Evolutionary conservation across 2,888 invertebrate species (phyloP).

Genomic region (Camponotus fellah): DNA sequence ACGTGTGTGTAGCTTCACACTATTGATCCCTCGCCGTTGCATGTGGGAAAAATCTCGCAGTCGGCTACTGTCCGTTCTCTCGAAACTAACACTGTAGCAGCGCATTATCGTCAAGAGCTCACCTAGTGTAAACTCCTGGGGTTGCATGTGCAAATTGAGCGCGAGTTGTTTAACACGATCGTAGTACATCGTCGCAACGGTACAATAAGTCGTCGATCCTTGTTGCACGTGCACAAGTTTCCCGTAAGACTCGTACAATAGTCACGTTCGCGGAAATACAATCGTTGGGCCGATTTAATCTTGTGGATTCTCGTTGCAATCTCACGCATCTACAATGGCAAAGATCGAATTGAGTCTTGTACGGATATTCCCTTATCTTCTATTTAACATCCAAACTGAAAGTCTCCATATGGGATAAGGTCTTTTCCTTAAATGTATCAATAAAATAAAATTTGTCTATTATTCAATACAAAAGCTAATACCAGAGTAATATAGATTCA

Average conservation of each 20-base stretch:
- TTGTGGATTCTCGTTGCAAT: conserved; percentile 65
- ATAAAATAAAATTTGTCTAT: background rate
- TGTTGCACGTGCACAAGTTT: conserved; percentile 62
- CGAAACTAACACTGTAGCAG: conserved; percentile 68
- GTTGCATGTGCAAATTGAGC: conserved; percentile 77
- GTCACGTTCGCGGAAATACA: conserved; percentile 77
- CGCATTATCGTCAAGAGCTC: conserved; percentile 76
- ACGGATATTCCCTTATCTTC: conserved; percentile 26
- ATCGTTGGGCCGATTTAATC: conserved; percentile 76
- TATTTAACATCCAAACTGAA: conserved; percentile 9
- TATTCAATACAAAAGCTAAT: background rate
- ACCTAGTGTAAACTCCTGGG: conserved; percentile 75
- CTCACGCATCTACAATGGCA: conserved; percentile 65
- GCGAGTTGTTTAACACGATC: conserved; percentile 77
- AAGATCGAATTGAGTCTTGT: conserved; percentile 66
- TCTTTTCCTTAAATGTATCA: background rate
- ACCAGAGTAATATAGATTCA: too few species aligned
- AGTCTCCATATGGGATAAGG: background rate
- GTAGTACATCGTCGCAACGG: conserved; percentile 67
- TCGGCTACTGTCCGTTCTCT: conserved; percentile 63
- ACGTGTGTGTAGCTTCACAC: background rate
- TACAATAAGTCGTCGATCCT: conserved; percentile 67
- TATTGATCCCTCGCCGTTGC: conserved; percentile 30
- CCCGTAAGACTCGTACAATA: conserved; percentile 67
- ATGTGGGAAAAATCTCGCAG: conserved; percentile 62